Conservation (phyloP, 2,888 invertebrate species). For the Aleiodes alternator region DNA sequence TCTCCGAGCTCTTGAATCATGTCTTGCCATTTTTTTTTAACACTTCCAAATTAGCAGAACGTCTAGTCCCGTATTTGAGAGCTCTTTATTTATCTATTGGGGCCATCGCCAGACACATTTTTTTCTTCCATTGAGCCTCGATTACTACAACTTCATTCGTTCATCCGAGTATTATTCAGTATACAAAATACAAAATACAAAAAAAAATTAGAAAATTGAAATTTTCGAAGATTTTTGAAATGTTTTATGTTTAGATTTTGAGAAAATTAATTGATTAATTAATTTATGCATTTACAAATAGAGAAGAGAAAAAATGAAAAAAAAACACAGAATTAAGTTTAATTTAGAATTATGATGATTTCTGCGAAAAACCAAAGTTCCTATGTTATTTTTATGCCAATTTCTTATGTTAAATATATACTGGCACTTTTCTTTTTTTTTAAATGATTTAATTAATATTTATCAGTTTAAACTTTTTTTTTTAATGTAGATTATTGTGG, state of each 20-base stretch:
- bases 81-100: conserved; percentile 18
- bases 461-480: neutral
- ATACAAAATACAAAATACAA: too few relatives aligned
- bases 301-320: neutral
- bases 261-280: too few relatives aligned
- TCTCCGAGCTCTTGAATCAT: conserved; percentile 32
- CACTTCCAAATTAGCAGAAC: conserved; percentile 50
- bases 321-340: neutral
- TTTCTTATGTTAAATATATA: conserved; percentile 11
- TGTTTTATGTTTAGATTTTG: too few relatives aligned
- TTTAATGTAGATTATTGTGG: conserved; percentile 3
- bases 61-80: conserved; percentile 63
- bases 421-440: neutral
- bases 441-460: neutral
- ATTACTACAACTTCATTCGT: too few relatives aligned
- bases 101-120: neutral
- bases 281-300: too few relatives aligned
- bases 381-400: neutral
- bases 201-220: too few relatives aligned
- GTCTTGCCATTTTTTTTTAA: conserved; percentile 61
- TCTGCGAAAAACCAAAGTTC: conserved; percentile 21
- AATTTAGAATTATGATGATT: conserved; percentile 13
- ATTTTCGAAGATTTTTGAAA: too few relatives aligned
- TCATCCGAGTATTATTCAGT: too few relatives aligned
- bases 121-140: neutral